Percentiles rank a stretch among this genome's conserved stretches.
Evolutionary conservation across 1,140 invertebrate species (phyloP).

Genomic region (Drosophila serrata): DNA sequence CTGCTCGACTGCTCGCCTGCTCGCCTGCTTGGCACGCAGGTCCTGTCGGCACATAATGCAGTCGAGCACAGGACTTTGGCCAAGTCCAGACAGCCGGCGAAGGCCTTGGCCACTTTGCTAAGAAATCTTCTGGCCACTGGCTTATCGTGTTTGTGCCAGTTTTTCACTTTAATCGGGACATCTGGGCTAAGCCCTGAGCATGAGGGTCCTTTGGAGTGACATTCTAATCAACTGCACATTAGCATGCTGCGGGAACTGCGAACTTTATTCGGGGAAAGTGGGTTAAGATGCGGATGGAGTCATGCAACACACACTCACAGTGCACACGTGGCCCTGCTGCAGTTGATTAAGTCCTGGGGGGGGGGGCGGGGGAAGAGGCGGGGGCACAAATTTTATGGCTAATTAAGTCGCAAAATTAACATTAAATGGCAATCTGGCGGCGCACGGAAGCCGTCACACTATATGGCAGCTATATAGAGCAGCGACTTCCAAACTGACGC

Average conservation of each 20-base stretch:
- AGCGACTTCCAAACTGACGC: conserved; percentile 14
- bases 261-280: conserved; percentile 27
- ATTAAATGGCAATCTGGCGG: conserved; percentile 75
- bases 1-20: conserved; percentile 1
- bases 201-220: conserved; percentile 64
- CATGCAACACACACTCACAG: conserved; percentile 30
- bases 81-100: conserved; percentile 26
- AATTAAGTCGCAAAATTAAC: conserved; percentile 80
- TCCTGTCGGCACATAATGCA: conserved; percentile 63
- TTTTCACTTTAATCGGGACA: conserved; percentile 39
- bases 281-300: conserved; percentile 40
- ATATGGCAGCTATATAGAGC: conserved; percentile 12
- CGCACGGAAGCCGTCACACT: conserved; percentile 59
- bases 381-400: conserved; percentile 68
- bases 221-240: conserved; percentile 82
- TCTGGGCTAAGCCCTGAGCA: conserved; percentile 20
- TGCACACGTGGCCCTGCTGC: conserved; percentile 22
- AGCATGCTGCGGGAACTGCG: conserved; percentile 60
- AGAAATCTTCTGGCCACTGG: conserved; percentile 40
- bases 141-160: conserved; percentile 64
- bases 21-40: conserved; percentile 41
- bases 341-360: conserved; percentile 62
- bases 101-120: conserved; percentile 46
- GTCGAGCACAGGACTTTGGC: conserved; percentile 8
- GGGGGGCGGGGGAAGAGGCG: not conserved